These are phyloP conservation scores for Venusia cambrica DNA, from an alignment of 2,888 invertebrate species.

Conservation along the genomic window DNA sequence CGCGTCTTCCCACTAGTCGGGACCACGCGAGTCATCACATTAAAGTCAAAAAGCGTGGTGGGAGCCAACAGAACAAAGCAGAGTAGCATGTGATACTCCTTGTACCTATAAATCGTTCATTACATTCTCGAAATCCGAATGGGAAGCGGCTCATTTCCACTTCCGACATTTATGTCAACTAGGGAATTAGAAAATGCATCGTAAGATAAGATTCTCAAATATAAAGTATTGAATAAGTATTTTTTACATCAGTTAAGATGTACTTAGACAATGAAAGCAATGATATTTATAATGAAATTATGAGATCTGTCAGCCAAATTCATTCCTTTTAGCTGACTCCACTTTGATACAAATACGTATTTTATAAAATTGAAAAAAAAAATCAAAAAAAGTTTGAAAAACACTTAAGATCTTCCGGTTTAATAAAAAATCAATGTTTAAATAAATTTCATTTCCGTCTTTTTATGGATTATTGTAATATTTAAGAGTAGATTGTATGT, in stretches of 20 bases:
- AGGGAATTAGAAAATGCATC: slow-evolving; percentile 73
- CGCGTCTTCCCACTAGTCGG: slow-evolving; percentile 17
- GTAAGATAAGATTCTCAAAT: slow-evolving; percentile 75
- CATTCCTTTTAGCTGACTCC: slow-evolving; percentile 71
- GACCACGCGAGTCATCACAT: slow-evolving; percentile 25
- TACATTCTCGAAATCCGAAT: slow-evolving; percentile 26
- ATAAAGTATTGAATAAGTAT: slow-evolving; percentile 77
- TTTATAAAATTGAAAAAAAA: slow-evolving; percentile 67
- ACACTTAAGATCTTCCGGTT: slow-evolving; percentile 76
- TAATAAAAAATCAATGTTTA: slow-evolving; percentile 58
- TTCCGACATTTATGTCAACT: slow-evolving; percentile 66
- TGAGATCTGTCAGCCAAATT: slow-evolving; percentile 66
- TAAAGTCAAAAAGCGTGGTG: slow-evolving; percentile 45
- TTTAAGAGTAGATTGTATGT: slow-evolving; percentile 75
- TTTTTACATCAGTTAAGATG: slow-evolving; percentile 74
- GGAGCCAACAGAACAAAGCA: slow-evolving; percentile 61
- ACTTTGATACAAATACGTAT: slow-evolving; percentile 79
- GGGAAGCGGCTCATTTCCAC: slow-evolving; percentile 36
- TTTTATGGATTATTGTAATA: slow-evolving; percentile 72
- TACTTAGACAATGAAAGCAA: slow-evolving; percentile 74
- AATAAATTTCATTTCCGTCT: slow-evolving; percentile 67
- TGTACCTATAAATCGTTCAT: slow-evolving; percentile 60
- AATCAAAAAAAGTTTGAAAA: slow-evolving; percentile 59
- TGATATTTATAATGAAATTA: slow-evolving; percentile 74
- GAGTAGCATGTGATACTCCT: slow-evolving; percentile 76